phyloP scores from a whole-genome alignment of 2,797 vertebrate genomes.

The Argya squamiceps region DNA sequence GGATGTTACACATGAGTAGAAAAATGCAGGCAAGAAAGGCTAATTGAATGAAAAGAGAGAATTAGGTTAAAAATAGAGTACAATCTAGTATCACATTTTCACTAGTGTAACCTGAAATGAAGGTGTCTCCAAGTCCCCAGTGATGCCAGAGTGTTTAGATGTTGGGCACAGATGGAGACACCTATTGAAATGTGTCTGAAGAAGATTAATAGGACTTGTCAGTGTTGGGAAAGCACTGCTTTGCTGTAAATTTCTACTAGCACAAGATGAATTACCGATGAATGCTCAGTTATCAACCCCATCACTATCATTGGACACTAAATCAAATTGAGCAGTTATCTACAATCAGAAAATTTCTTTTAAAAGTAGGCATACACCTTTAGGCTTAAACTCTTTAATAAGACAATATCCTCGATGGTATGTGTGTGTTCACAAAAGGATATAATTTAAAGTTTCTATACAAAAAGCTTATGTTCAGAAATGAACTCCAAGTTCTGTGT shows the following conservation, averaged over 20 bases:
- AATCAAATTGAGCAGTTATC: slow-evolving; percentile 86
- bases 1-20: slow-evolving; percentile 62
- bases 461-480: neutral
- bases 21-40: slow-evolving; percentile 76
- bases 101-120: slow-evolving; percentile 77
- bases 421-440: slow-evolving; percentile 22
- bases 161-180: slow-evolving; percentile 84
- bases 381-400: slow-evolving; percentile 73
- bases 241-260: slow-evolving; percentile 86
- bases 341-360: slow-evolving; percentile 83
- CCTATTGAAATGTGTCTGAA: slow-evolving; percentile 89
- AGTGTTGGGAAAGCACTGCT: slow-evolving; percentile 84
- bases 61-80: slow-evolving; percentile 79
- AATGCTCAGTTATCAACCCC: slow-evolving; percentile 85
- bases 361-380: slow-evolving; percentile 78
- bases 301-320: slow-evolving; percentile 86
- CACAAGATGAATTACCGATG: slow-evolving; percentile 88
- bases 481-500: slow-evolving; percentile 5
- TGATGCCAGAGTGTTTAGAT: slow-evolving; percentile 81
- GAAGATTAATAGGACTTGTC: slow-evolving; percentile 90
- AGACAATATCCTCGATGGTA: slow-evolving; percentile 66
- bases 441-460: slow-evolving; percentile 53
- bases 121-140: slow-evolving; percentile 77
- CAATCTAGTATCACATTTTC: slow-evolving; percentile 76
- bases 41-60: slow-evolving; percentile 79